Conservation (phyloP, 2,888 invertebrate genomes). For the Xanthorhoe spadicearia region DNA sequence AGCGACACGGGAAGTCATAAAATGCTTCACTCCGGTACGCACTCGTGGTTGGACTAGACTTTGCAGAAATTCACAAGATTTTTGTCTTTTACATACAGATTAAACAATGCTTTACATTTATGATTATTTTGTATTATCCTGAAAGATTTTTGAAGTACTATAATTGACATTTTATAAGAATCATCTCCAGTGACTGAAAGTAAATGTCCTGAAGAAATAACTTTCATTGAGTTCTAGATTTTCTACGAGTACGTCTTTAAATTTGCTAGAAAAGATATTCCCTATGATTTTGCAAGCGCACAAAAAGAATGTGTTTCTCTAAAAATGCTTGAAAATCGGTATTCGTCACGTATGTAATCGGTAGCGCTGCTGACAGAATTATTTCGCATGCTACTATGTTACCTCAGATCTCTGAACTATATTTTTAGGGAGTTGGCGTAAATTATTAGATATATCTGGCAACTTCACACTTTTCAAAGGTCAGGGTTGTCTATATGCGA, state of each 20-base stretch:
- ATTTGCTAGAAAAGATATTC: neutral
- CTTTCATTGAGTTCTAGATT: neutral
- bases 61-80: conserved; percentile 6
- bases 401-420: conserved; percentile 54
- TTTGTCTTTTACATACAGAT: neutral
- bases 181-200: neutral
- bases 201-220: neutral
- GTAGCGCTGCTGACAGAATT: conserved; percentile 68
- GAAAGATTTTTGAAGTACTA: too few relatives aligned
- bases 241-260: neutral
- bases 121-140: neutral
- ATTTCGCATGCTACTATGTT: conserved; percentile 58
- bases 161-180: neutral
- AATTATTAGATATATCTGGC: conserved; percentile 29
- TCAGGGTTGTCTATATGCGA: conserved; percentile 20
- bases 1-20: conserved; percentile 78
- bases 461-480: conserved; percentile 7
- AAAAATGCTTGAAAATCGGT: conserved; percentile 4
- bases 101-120: neutral
- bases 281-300: neutral
- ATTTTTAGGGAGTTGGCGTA: conserved; percentile 64
- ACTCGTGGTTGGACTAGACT: conserved; percentile 23
- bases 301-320: conserved; percentile 7
- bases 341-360: conserved; percentile 54
- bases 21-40: conserved; percentile 50